A percentile compares a stretch with the other conserved stretches of the same genome.
Conservation (phyloP, 2,888 invertebrate genomes). For the Criorhina ranunculi region DNA sequence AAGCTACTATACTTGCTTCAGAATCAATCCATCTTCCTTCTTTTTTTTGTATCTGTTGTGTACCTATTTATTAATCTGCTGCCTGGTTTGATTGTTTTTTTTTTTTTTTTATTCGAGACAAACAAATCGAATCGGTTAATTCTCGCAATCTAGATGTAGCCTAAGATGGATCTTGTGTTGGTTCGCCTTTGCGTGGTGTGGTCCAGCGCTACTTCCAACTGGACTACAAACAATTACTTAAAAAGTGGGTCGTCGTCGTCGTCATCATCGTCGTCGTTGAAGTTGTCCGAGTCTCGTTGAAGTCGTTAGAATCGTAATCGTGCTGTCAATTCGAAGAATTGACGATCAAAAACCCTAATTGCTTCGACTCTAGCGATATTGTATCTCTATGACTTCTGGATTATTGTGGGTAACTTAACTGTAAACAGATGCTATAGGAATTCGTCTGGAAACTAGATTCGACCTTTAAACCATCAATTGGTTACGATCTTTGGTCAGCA, state of each 20-base stretch:
- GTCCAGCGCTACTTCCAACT: slow-evolving; percentile 39
- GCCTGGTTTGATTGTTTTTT: slow-evolving; percentile 24
- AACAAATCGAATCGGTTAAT: slow-evolving; percentile 60
- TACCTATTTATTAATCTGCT: background rate
- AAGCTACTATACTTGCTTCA: slow-evolving; percentile 51
- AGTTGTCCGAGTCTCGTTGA: background rate
- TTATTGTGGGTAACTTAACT: slow-evolving; percentile 34
- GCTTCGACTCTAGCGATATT: slow-evolving; percentile 39
- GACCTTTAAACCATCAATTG: slow-evolving; percentile 32
- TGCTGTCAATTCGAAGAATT: slow-evolving; percentile 43
- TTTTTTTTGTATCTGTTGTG: background rate
- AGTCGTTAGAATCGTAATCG: slow-evolving; percentile 22
- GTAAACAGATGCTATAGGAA: slow-evolving; percentile 19
- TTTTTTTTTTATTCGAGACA: slow-evolving; percentile 18
- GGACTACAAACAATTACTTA: slow-evolving; percentile 32
- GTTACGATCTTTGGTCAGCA: slow-evolving; percentile 16
- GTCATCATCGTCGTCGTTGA: slow-evolving; percentile 3
- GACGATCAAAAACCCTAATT: slow-evolving; percentile 54
- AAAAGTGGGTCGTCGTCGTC: slow-evolving; percentile 51
- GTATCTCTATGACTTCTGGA: slow-evolving; percentile 39
- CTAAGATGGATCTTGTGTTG: slow-evolving; percentile 23
- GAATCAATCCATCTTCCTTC: slow-evolving; percentile 60
- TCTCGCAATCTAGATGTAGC: slow-evolving; percentile 36
- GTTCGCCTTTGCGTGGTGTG: slow-evolving; percentile 19
- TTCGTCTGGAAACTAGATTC: slow-evolving; percentile 26